Evolutionary conservation across 1,140 invertebrate genomes (phyloP), one percentile per base, ranked within the genome.

Genomic region (Trachelipus rathkii): DNA sequence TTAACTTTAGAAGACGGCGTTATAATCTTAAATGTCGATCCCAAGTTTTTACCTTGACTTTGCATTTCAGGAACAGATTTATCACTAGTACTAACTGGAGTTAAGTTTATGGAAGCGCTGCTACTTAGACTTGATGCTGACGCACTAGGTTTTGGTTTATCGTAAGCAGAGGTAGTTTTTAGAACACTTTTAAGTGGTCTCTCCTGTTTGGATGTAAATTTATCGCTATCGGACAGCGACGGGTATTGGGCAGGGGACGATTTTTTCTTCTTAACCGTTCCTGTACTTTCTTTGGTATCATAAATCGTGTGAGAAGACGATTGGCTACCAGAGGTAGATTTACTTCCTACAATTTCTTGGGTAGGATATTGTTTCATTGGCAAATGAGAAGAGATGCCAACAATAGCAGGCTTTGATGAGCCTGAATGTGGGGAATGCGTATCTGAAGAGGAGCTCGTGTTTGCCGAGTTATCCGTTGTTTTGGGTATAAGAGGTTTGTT

Each of bases 121-220:
- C 50, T 60, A 8, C 50, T 60, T 2, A 60, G 50, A 60, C 50
- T 60, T 19, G 50, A 60, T 15, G 50, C 50, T 3, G 50, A 60
- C 4, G 50, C 19, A 60, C 50, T 60, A 15, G 79, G 69, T 60
- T 78, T 76, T 23, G 77, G 79, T 23, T 78, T 81, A 68, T 81
- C 79, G 53, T 81, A 81, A 24, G 79, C 79, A 11, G 79, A 81
- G 10, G 79, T 81, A 15, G 77, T 77, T 66, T 81, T 81, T 19
- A 81, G 66, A 15, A 74, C 79, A 68, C 79, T 74, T 24, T 81
- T 81, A 44, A 81, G 73, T 6, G 79, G 79, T 60, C 77, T 81
- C 6, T 81, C 79, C 10, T 72, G 74, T 0, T 74, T 53, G 43
- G 53, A 73, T 2, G 68, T 75, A 7, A 50, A 24, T 43, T 67